Evolutionary conservation across 2,888 invertebrate genomes (phyloP).

Genomic region (Metacarcinus magister): DNA sequence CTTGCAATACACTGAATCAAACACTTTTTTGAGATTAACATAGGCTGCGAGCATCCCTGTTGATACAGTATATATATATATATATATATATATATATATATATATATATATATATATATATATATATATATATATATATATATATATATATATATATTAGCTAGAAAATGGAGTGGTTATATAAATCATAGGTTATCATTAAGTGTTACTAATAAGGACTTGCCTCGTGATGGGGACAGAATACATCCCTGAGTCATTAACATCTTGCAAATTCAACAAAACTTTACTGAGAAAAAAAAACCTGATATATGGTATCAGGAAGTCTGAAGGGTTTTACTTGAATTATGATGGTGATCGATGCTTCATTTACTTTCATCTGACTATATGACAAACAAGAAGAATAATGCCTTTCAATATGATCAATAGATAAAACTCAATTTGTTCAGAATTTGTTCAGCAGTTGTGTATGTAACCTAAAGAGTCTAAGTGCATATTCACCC

Average conservation of each 20-base stretch:
- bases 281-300: not conserved
- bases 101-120: conserved; percentile 43
- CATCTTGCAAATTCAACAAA: not conserved
- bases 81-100: conserved; percentile 59
- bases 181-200: not conserved
- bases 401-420: not conserved
- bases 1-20: too few species aligned
- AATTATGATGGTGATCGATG: not conserved
- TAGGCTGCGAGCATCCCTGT: too few species aligned
- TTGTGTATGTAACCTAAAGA: not conserved
- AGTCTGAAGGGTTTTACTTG: not conserved
- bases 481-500: not conserved
- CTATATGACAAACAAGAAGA: not conserved
- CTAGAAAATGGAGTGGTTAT: not conserved
- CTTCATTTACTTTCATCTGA: not conserved
- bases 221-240: not conserved
- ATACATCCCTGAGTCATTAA: not conserved
- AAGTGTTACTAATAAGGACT: not conserved
- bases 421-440: not conserved
- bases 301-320: not conserved
- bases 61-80: too few species aligned
- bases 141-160: conserved; percentile 46
- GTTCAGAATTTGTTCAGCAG: not conserved
- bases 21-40: too few species aligned
- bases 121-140: conserved; percentile 65